These are phyloP conservation scores for Melipona beecheii DNA, from an alignment of 2,888 invertebrate species.

Conservation along the genomic window DNA sequence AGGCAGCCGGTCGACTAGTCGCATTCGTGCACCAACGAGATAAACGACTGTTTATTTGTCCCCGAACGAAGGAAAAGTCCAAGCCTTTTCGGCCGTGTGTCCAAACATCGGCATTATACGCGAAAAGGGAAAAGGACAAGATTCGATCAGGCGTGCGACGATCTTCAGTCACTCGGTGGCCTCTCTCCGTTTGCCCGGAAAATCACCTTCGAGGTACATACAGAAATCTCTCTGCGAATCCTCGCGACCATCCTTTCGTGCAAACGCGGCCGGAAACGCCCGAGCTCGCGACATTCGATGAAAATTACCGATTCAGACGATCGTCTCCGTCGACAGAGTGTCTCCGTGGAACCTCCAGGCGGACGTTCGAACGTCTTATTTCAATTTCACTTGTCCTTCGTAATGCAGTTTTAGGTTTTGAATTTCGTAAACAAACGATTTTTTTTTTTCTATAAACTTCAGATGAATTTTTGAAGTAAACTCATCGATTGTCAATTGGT, in stretches of 20 bases:
- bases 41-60: conserved; percentile 69
- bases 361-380: conserved; percentile 49
- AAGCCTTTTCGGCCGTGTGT: conserved; percentile 75
- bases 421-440: not conserved
- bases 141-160: conserved; percentile 52
- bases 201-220: conserved; percentile 56
- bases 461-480: not conserved
- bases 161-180: conserved; percentile 34
- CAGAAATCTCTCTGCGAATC: conserved; percentile 62
- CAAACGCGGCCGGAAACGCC: conserved; percentile 20
- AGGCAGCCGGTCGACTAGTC: conserved; percentile 54
- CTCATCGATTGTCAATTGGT: not conserved
- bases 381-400: conserved; percentile 24
- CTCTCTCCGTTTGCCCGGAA: conserved; percentile 56
- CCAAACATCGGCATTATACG: conserved; percentile 75
- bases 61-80: conserved; percentile 55
- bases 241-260: conserved; percentile 55
- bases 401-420: not conserved
- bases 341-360: conserved; percentile 65
- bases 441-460: not conserved
- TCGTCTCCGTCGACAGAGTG: conserved; percentile 56
- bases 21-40: conserved; percentile 59
- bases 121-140: conserved; percentile 33
- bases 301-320: conserved; percentile 73
- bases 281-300: conserved; percentile 64